phyloP scores from a whole-genome alignment of 1,140 invertebrate genomes.

The Telenomus remus region DNA sequence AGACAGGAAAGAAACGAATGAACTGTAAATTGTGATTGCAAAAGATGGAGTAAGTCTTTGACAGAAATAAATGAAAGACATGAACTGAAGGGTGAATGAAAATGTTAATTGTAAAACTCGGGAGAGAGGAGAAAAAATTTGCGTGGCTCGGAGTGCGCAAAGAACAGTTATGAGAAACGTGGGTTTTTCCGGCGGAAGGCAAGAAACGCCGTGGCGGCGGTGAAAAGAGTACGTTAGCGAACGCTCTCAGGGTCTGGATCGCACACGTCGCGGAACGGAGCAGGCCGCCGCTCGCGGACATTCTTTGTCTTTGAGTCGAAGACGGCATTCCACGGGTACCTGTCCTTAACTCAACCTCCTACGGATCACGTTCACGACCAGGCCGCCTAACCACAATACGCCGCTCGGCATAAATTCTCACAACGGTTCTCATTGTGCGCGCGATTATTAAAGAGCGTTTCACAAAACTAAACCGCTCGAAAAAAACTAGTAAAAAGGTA shows the following conservation, averaged over 20 bases:
- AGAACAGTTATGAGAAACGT: constrained; percentile 14
- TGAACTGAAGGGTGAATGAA: too few species aligned
- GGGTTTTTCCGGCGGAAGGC: constrained; percentile 25
- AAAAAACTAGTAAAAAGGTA: too few species aligned
- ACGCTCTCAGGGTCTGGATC: constrained; percentile 41
- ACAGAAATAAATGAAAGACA: too few species aligned
- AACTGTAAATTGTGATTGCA: too few species aligned
- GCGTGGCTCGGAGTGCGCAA: background rate
- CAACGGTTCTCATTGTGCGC: constrained; percentile 26
- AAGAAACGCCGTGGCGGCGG: background rate
- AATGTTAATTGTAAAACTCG: background rate
- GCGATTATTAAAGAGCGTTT: constrained; percentile 9
- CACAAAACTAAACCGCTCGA: too few species aligned
- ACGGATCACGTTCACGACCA: constrained; percentile 60
- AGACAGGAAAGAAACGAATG: too few species aligned
- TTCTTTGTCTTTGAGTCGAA: constrained; percentile 48
- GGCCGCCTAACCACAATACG: constrained; percentile 61
- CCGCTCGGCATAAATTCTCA: constrained; percentile 22
- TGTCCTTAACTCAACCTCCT: constrained; percentile 65
- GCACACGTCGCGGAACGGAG: constrained; percentile 56
- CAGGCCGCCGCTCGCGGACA: constrained; percentile 38
- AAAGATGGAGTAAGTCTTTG: too few species aligned
- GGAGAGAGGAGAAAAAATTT: background rate
- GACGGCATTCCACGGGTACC: constrained; percentile 70
- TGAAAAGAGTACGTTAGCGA: background rate